Evolutionary conservation across 2,888 invertebrate genomes (phyloP), one percentile per base, ranked within the genome.

Genomic region (Pseudanteris insignis): DNA sequence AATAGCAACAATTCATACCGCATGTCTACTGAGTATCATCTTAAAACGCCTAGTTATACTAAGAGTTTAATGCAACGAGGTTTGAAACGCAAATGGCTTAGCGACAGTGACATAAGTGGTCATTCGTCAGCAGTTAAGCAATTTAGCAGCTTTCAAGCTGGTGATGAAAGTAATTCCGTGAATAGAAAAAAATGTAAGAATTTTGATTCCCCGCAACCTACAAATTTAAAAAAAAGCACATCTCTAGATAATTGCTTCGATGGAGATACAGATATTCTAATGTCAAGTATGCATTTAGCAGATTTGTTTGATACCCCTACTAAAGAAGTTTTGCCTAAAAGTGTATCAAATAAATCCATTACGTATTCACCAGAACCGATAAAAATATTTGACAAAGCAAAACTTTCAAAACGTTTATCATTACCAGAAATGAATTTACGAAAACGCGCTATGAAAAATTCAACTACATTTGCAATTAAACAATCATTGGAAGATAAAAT

Each of bases 191-290:
- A 30, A 12, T 30, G 3, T 3, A 30, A 12, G 11, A 12, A 2
- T 26, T 2, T 7, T n/a, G 26, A 26, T 4, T n/a, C 4, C 10
- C 5, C 9, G 24, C 21, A 33, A 12, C 1, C 12, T 7, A n/a
- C 29, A 2, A n/a, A 1, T 9, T 8, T 48, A 2, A 62, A 44
- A 18, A 55, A 51, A 28, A 53, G 53, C 34, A 14, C 11, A 0
- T 62, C 61, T 9, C 2, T 61, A 11, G 25, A 51, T 2, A 46
- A 51, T 13, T 55, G 34, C 15, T 62, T 62, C n/a, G 61, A 62
- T 26, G 14, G 28, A 4, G 50, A 34, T 3, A 55, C 61, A 6
- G 54, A 61, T 34, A 24, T 11, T 7, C 7, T 55, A 0, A 61
- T 55, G 55, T 48, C 44, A 2, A 54, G 33, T 21, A 29, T 61